Conservation (phyloP, 2,113 vertebrate genomes). For the Campylorhamphus procurvoides region DNA sequence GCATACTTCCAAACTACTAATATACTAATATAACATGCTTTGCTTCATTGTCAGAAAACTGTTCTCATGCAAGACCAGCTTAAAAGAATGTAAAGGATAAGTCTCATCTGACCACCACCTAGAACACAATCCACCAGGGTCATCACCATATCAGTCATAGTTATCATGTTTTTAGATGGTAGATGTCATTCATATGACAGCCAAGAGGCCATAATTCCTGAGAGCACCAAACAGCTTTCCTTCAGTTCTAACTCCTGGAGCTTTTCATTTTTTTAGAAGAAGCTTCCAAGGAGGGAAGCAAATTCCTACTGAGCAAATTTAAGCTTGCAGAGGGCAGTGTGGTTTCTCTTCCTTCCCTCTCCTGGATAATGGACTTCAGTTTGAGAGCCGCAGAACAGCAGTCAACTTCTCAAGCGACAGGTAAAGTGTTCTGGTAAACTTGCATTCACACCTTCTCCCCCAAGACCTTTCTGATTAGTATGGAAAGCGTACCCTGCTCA, state of each 20-base stretch:
- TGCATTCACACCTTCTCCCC: neutral
- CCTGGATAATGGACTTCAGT: rapidly evolving
- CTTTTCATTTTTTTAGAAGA: neutral
- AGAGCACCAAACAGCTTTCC: neutral
- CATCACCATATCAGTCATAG: neutral
- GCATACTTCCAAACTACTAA: neutral
- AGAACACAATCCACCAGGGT: neutral
- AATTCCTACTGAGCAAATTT: neutral
- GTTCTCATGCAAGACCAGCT: neutral
- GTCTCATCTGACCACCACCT: neutral
- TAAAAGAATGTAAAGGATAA: neutral
- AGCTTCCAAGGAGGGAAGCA: neutral
- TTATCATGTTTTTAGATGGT: neutral
- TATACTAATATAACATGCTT: neutral
- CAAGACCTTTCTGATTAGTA: neutral
- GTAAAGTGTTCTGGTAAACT: neutral
- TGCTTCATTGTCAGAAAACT: neutral
- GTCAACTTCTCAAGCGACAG: neutral
- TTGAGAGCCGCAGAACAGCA: neutral
- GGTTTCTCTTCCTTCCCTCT: neutral
- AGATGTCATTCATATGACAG: rapidly evolving
- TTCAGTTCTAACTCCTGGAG: neutral
- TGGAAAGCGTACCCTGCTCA: neutral
- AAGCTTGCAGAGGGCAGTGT: neutral
- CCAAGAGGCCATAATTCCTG: rapidly evolving